Base-by-base conservation (phyloP, 2,113 vertebrate species). In the Myotis davidii region DNA sequence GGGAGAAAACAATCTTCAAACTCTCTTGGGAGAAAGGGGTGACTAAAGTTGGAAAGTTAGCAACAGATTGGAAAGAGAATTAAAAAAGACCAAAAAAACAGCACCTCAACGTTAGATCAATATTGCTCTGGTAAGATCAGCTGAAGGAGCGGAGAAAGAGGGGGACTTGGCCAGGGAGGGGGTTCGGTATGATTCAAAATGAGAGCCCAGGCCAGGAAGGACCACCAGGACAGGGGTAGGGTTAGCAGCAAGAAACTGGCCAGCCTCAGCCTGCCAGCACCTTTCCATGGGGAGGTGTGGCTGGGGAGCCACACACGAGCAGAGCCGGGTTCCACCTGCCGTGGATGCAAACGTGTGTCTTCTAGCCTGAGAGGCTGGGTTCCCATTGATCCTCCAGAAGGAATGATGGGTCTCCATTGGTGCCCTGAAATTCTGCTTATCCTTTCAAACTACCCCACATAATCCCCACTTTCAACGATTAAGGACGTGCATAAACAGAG, bases 41-140 rank as follows among this genome's bases (percentile, higher is more conserved):
- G n/a, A 54, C 16, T 82, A 42, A 21, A 64, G 48, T 72, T 93
- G 48, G 42, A 88, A 76, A 87, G 9, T 42, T 50, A 79, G 54
- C 27, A 72, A 42, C 27, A 67, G 78, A 45, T 13, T 81, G 59
- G 61, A 74, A 95, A 83, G 59, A 72, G 8, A 67, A 72, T 90
- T 3, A 50, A 73, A 56, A 72, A 56, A 5, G 14, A 16, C 11
- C 12, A 37, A 76, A 54, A 54, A 64, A 39, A 17, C 5, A 64
- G 17, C 16, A 39, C 29, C n/a, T 72, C 52, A 52, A 61, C 85
- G n/a, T 72, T 45, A 67, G n/a, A 76, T 45, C 29, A 64, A 90
- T 85, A 11, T 27, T 42, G 54, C 12, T 78, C 34, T 13, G 18
- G 21, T 23, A 25, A 54, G 12, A n/a, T 84, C 25, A 67, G 21